Percentiles rank a stretch among this genome's conserved stretches.
Evolutionary conservation across 2,113 vertebrate genomes (phyloP).

Genomic region (Carassius auratus): DNA sequence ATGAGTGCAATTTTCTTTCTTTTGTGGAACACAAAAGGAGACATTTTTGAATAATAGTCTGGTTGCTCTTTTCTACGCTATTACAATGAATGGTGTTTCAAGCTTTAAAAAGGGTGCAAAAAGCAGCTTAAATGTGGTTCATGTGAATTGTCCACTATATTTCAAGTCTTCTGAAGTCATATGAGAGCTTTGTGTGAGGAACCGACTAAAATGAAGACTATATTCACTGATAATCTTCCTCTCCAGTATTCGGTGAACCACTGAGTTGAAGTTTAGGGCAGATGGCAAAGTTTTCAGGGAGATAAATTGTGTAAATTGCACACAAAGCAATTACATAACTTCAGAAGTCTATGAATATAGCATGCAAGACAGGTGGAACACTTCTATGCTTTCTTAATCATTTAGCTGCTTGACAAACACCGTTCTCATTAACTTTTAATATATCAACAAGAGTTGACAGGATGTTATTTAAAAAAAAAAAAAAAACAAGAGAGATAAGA

Average conservation of each 20-base stretch:
- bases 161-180: not conserved
- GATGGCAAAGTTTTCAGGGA: no score
- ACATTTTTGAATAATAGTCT: not conserved
- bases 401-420: no score
- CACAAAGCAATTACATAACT: no score
- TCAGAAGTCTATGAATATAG: no score
- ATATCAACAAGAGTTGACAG: no score
- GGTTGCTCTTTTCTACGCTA: not conserved
- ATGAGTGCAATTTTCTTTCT: not conserved
- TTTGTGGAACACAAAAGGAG: not conserved
- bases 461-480: no score
- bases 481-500: no score
- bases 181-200: not conserved
- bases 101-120: not conserved
- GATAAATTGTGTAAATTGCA: no score
- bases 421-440: no score
- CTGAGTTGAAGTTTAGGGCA: no score
- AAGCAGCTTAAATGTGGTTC: not conserved
- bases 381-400: no score
- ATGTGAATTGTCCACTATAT: not conserved
- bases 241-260: not conserved
- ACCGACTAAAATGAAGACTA: not conserved
- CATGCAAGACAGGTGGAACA: no score
- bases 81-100: not conserved
- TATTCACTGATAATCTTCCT: not conserved